Evolutionary conservation across 2,888 invertebrate species (phyloP).

Genomic region (Netelia inedita): DNA sequence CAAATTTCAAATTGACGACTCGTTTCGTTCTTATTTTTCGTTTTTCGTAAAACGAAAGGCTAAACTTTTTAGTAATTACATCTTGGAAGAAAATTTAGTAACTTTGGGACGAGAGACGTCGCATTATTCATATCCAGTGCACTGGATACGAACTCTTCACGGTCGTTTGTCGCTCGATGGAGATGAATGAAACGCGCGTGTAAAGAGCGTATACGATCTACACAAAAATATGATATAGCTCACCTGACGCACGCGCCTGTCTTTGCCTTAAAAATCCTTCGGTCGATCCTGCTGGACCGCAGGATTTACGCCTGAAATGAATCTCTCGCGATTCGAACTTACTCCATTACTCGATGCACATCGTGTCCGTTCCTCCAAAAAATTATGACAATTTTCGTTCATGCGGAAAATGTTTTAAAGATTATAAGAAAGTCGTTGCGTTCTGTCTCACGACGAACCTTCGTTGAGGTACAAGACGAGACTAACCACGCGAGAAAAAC

Average conservation of each 20-base stretch:
- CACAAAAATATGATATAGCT: conserved; percentile 4
- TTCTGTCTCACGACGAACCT: background rate
- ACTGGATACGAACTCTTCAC: background rate
- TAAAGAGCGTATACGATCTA: background rate
- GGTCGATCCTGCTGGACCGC: conserved; percentile 13
- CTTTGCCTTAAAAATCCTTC: background rate
- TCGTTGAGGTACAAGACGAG: conserved; percentile 32
- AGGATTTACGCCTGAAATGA: conserved; percentile 9
- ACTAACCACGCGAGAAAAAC: conserved; percentile 58
- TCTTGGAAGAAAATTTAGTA: conserved; percentile 38
- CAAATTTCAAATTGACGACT: conserved; percentile 13
- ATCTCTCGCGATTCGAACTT: background rate
- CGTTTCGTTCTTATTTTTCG: conserved; percentile 2
- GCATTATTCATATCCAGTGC: conserved; percentile 14
- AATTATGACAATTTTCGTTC: background rate
- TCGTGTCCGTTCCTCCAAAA: background rate
- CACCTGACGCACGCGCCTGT: conserved; percentile 27
- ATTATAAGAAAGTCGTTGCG: no score
- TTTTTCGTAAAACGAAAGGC: conserved; percentile 6
- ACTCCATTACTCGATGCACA: background rate
- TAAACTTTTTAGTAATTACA: background rate
- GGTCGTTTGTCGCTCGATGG: background rate
- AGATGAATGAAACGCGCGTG: conserved; percentile 10
- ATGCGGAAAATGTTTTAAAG: background rate
- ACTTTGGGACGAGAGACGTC: background rate